Conservation (phyloP, 2,797 vertebrate genomes). For the Sebastolobus alascanus region DNA sequence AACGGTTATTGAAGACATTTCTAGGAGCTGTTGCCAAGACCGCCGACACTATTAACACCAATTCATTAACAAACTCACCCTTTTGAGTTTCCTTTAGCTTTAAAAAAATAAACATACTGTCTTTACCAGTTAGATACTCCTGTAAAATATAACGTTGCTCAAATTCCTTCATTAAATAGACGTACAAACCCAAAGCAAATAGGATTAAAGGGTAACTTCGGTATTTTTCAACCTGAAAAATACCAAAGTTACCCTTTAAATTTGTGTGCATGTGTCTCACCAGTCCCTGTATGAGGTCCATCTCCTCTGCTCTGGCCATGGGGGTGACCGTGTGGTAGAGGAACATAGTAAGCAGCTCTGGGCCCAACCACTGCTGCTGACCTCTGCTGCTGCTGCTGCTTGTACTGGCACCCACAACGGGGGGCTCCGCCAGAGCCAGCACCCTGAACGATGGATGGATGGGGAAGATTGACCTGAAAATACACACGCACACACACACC, state of each 20-base stretch:
- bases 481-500: slow-evolving; percentile 6
- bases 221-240: too few species aligned
- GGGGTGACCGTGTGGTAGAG: slow-evolving; percentile 91
- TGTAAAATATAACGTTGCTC: neutral
- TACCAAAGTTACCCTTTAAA: too few species aligned
- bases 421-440: slow-evolving; percentile 94
- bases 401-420: slow-evolving; percentile 79
- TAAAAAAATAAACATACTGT: neutral
- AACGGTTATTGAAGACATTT: neutral
- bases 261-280: slow-evolving; percentile 77
- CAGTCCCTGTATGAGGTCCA: slow-evolving; percentile 89
- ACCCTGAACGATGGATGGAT: slow-evolving; percentile 96
- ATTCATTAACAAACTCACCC: neutral
- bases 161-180: neutral
- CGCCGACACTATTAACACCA: neutral
- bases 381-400: slow-evolving; percentile 73
- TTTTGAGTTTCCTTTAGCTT: neutral
- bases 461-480: slow-evolving; percentile 89
- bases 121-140: neutral
- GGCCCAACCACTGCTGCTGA: slow-evolving; percentile 95
- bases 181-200: neutral
- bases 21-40: neutral
- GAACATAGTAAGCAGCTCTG: slow-evolving; percentile 96
- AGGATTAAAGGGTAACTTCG: neutral
- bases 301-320: slow-evolving; percentile 90